phyloP scores from a whole-genome alignment of 2,113 vertebrate genomes.

The Oostethus manadensis region DNA sequence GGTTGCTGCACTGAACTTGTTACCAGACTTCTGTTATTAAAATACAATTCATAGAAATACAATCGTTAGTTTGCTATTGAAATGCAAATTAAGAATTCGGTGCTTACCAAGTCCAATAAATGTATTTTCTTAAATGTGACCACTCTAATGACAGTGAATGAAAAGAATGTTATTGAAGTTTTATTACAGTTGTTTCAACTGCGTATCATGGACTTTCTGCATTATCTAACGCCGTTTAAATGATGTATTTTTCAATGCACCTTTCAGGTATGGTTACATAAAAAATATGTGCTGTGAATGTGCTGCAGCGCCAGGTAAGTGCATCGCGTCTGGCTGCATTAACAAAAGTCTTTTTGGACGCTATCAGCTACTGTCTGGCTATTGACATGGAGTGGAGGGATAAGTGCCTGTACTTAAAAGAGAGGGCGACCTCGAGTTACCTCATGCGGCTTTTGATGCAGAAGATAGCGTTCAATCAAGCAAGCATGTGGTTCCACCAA shows the following conservation, averaged over 20 bases:
- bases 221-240: too few species aligned
- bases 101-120: too few species aligned
- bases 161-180: too few species aligned
- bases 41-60: too few species aligned
- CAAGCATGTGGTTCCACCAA: background rate
- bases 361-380: constrained; percentile 28
- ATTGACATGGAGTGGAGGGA: constrained; percentile 38
- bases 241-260: constrained; percentile 3
- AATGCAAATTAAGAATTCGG: too few species aligned
- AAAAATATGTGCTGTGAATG: constrained; percentile 12
- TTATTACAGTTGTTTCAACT: background rate
- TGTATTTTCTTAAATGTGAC: too few species aligned
- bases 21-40: too few species aligned
- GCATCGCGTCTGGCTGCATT: constrained; percentile 19
- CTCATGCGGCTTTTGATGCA: constrained; percentile 14
- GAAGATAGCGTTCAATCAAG: background rate
- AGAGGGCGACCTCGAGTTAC: constrained; percentile 16
- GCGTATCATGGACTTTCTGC: background rate
- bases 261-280: constrained; percentile 21
- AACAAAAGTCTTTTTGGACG: constrained; percentile 12
- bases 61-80: too few species aligned
- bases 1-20: too few species aligned
- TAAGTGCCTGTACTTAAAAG: constrained; percentile 41
- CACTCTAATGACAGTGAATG: too few species aligned
- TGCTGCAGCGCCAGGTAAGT: constrained; percentile 7